A percentile compares a stretch with the other conserved stretches of the same genome.
These are phyloP conservation scores for Drosophila parthenogenetica DNA, from an alignment of 2,888 invertebrate genomes.

Conservation along the genomic window DNA sequence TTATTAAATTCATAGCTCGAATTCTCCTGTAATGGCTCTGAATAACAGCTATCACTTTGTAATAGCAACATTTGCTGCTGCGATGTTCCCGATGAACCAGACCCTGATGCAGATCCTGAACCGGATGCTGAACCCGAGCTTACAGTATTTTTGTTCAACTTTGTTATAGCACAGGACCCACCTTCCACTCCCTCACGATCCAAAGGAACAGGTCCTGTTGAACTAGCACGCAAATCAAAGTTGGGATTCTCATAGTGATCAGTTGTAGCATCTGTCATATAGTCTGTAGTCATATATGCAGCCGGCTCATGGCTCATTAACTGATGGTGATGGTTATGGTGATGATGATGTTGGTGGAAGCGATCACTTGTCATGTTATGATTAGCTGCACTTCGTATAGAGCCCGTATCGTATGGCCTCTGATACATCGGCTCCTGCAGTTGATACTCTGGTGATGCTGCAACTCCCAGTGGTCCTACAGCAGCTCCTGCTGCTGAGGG, in stretches of 20 bases:
- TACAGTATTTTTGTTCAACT: slow-evolving; percentile 55
- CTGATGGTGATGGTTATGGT: slow-evolving; percentile 50
- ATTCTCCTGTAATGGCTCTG: slow-evolving; percentile 82
- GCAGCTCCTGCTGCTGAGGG: slow-evolving; percentile 10
- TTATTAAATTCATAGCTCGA: slow-evolving; percentile 86
- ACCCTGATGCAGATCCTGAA: slow-evolving; percentile 60
- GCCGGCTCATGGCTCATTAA: slow-evolving; percentile 38
- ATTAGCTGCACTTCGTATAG: slow-evolving; percentile 72
- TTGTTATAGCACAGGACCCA: slow-evolving; percentile 49
- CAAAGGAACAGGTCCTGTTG: slow-evolving; percentile 23
- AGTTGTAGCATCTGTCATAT: slow-evolving; percentile 79
- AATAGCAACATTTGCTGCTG: slow-evolving; percentile 79
- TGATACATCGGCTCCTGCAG: slow-evolving; percentile 82
- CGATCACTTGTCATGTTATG: slow-evolving; percentile 59
- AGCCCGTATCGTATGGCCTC: slow-evolving; percentile 84
- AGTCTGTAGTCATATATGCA: slow-evolving; percentile 66
- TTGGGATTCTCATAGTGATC: slow-evolving; percentile 86
- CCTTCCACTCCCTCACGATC: slow-evolving; percentile 13
- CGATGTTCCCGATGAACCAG: slow-evolving; percentile 66
- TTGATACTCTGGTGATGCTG: slow-evolving; percentile 69
- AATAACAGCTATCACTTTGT: slow-evolving; percentile 84
- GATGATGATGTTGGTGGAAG: slow-evolving; percentile 30
- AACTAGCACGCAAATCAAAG: slow-evolving; percentile 78
- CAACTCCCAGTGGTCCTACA: neutral
- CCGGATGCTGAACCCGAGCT: slow-evolving; percentile 44